These are phyloP conservation scores for Leptinotarsa rubiginosa DNA, from an alignment of 2,888 invertebrate genomes.

Conservation along the genomic window DNA sequence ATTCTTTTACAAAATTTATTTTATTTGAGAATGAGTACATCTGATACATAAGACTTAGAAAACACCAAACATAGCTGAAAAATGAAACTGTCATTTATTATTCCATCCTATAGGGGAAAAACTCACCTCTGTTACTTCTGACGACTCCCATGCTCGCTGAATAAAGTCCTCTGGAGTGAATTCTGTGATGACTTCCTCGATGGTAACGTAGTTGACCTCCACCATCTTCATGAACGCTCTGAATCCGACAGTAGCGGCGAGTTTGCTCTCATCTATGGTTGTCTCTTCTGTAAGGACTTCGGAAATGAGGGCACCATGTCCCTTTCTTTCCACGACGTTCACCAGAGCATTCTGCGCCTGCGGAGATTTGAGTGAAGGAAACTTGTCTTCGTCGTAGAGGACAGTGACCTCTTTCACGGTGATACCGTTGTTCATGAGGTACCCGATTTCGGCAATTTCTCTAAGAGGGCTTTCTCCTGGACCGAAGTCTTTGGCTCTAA, in stretches of 20 bases:
- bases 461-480: constrained; percentile 82
- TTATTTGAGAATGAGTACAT: no score
- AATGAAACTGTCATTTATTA: no score
- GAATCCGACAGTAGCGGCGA: constrained; percentile 86
- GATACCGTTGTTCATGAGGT: constrained; percentile 80
- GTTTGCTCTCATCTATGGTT: constrained; percentile 79
- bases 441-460: constrained; percentile 86
- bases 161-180: constrained; percentile 88
- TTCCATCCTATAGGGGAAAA: not conserved
- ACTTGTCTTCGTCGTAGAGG: constrained; percentile 82
- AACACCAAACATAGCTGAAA: no score
- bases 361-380: constrained; percentile 82
- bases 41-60: no score
- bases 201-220: constrained; percentile 81
- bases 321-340: constrained; percentile 85
- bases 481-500: constrained; percentile 83
- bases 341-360: constrained; percentile 88
- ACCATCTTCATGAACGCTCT: constrained; percentile 89
- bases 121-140: constrained; percentile 75
- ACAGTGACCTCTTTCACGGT: constrained; percentile 81
- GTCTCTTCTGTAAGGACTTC: constrained; percentile 86
- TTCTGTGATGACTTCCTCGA: constrained; percentile 86
- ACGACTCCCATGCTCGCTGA: constrained; percentile 83
- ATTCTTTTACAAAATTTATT: no score
- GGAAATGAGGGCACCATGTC: constrained; percentile 83